Conservation (phyloP, 2,113 vertebrate genomes). For the Onychostoma macrolepis region DNA sequence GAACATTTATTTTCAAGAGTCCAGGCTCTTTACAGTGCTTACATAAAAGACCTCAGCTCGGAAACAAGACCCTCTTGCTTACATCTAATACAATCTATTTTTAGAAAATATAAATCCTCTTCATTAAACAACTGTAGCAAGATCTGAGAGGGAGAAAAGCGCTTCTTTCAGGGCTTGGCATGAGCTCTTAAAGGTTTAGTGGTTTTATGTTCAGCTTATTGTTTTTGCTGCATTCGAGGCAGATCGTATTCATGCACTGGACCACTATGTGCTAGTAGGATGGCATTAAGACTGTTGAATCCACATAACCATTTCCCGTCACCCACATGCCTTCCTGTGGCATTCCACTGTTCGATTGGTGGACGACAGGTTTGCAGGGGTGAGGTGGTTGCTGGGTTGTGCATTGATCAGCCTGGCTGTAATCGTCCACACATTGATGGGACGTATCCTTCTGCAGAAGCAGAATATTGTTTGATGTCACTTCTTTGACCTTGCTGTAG, state of each 20-base stretch:
- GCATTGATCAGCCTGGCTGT: slow-evolving; percentile 51
- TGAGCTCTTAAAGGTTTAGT: not conserved
- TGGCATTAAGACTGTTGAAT: slow-evolving; percentile 76
- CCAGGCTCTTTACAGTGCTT: too few species aligned
- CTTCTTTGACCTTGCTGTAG: slow-evolving; percentile 85
- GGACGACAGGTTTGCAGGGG: slow-evolving; percentile 65
- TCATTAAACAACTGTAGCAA: not conserved
- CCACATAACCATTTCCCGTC: slow-evolving; percentile 83
- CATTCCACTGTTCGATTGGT: slow-evolving; percentile 37
- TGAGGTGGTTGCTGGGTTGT: slow-evolving; percentile 50
- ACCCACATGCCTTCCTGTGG: slow-evolving; percentile 60
- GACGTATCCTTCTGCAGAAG: slow-evolving; percentile 78
- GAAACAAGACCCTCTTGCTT: not conserved
- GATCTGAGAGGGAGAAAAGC: not conserved
- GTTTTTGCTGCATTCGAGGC: not conserved
- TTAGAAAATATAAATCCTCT: slow-evolving; percentile 14
- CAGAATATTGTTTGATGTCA: slow-evolving; percentile 77
- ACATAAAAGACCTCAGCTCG: not conserved
- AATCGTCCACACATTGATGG: slow-evolving; percentile 42
- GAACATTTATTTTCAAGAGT: too few species aligned
- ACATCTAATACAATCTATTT: not conserved
- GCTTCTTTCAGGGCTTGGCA: not conserved
- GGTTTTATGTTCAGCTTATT: not conserved
- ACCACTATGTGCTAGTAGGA: slow-evolving; percentile 39
- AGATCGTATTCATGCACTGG: not conserved